Conservation (phyloP, 1,140 invertebrate species). For the Harpegnathos saltator region DNA sequence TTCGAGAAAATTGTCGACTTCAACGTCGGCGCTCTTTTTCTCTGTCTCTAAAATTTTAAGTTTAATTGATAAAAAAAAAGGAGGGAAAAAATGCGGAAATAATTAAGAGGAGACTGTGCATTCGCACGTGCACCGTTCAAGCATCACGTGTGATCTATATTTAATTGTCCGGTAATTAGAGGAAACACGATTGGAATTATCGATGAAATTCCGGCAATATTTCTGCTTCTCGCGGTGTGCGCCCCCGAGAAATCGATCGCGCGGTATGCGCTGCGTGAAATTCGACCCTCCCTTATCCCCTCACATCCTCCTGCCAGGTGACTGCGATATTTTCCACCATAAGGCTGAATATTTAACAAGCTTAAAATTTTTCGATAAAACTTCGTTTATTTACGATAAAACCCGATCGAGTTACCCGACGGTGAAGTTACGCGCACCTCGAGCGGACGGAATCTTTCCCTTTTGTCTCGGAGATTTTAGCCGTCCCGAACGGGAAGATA, state of each 20-base stretch:
- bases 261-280: constrained; percentile 55
- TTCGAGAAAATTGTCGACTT: too few relatives aligned
- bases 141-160: neutral
- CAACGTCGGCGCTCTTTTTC: too few relatives aligned
- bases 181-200: constrained; percentile 67
- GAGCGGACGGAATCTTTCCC: neutral
- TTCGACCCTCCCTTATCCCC: constrained; percentile 10
- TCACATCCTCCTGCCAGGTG: neutral
- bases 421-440: neutral
- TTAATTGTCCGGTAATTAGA: constrained; percentile 54
- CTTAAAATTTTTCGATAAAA: constrained; percentile 52
- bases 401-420: neutral
- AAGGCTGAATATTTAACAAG: constrained; percentile 47
- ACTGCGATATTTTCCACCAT: constrained; percentile 59
- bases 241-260: constrained; percentile 54
- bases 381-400: constrained; percentile 20
- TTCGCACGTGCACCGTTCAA: neutral
- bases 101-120: neutral
- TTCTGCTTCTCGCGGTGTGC: constrained; percentile 35
- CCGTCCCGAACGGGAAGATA: neutral
- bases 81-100: neutral
- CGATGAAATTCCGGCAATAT: constrained; percentile 57
- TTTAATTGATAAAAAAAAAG: neutral
- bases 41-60: too few relatives aligned
- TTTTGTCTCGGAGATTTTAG: neutral